A percentile compares a stretch with the other conserved stretches of the same genome.
These are phyloP conservation scores for Parasteatoda lunata DNA, from an alignment of 2,888 invertebrate genomes.

Conservation along the genomic window DNA sequence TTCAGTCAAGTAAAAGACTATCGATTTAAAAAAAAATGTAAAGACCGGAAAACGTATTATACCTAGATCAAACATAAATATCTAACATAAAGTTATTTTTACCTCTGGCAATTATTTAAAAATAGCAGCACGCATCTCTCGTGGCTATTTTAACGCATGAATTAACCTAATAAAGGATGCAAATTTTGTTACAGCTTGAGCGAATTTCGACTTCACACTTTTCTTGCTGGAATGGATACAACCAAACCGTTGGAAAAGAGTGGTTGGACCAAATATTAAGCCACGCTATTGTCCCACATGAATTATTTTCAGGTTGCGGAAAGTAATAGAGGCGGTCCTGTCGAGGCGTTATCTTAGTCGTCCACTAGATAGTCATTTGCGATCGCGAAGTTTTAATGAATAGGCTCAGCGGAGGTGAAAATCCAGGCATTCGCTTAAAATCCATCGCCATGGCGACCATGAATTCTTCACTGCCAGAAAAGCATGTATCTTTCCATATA, in stretches of 20 bases:
- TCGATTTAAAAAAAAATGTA: too few species aligned
- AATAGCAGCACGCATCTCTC: background rate
- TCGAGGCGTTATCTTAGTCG: conserved; percentile 21
- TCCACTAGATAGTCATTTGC: conserved; percentile 50
- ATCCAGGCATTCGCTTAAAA: conserved; percentile 47
- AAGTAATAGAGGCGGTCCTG: conserved; percentile 28
- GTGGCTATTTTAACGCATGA: background rate
- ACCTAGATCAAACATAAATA: too few species aligned
- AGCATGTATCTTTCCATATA: conserved; percentile 9
- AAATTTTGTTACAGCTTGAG: too few species aligned
- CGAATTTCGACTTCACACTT: too few species aligned
- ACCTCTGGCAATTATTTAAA: background rate
- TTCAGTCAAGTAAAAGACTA: too few species aligned
- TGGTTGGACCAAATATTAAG: conserved; percentile 4
- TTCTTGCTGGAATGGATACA: background rate
- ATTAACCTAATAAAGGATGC: too few species aligned
- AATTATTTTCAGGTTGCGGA: conserved; percentile 33
- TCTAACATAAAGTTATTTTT: background rate
- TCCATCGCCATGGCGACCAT: conserved; percentile 33
- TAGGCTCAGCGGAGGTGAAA: conserved; percentile 52
- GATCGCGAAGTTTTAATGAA: conserved; percentile 56
- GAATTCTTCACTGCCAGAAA: conserved; percentile 29
- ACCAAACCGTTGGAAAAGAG: background rate
- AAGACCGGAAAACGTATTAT: too few species aligned
- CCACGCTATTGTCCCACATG: conserved; percentile 27